A percentile compares a stretch with the other conserved stretches of the same genome.
These are phyloP conservation scores for Itoplectis maculator DNA, from an alignment of 2,888 invertebrate species.

Conservation along the genomic window DNA sequence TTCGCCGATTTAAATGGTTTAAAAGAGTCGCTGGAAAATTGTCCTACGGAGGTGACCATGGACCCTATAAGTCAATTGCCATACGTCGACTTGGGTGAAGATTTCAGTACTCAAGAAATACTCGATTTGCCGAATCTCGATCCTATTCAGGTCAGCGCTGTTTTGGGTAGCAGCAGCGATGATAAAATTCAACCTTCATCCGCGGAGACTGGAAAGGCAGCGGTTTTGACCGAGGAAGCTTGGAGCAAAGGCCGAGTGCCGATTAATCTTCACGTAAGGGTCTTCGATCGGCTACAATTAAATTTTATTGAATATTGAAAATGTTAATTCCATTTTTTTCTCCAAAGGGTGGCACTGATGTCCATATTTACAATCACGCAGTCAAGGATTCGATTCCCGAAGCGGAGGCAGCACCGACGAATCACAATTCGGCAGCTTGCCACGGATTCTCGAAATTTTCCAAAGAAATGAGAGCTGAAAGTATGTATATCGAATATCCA, in stretches of 20 bases:
- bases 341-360: constrained; percentile 76
- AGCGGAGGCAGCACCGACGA: constrained; percentile 17
- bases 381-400: background rate
- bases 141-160: constrained; percentile 23
- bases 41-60: constrained; percentile 4
- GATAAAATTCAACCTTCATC: background rate
- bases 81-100: constrained; percentile 80
- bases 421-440: constrained; percentile 61
- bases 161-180: constrained; percentile 26
- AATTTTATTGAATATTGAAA: background rate
- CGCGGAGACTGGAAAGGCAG: constrained; percentile 30
- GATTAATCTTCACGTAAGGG: constrained; percentile 50
- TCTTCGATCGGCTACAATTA: constrained; percentile 70
- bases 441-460: constrained; percentile 82
- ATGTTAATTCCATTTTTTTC: background rate
- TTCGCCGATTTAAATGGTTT: background rate
- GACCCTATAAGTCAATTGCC: constrained; percentile 79
- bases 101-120: constrained; percentile 75
- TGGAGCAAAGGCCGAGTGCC: constrained; percentile 83
- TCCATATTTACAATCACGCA: constrained; percentile 59
- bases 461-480: constrained; percentile 78
- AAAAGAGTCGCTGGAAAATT: background rate
- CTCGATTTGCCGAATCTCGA: constrained; percentile 44
- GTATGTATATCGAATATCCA: constrained; percentile 73
- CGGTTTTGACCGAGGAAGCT: constrained; percentile 67